Conservation (phyloP, 2,888 invertebrate genomes). For the Rapana venosa region DNA sequence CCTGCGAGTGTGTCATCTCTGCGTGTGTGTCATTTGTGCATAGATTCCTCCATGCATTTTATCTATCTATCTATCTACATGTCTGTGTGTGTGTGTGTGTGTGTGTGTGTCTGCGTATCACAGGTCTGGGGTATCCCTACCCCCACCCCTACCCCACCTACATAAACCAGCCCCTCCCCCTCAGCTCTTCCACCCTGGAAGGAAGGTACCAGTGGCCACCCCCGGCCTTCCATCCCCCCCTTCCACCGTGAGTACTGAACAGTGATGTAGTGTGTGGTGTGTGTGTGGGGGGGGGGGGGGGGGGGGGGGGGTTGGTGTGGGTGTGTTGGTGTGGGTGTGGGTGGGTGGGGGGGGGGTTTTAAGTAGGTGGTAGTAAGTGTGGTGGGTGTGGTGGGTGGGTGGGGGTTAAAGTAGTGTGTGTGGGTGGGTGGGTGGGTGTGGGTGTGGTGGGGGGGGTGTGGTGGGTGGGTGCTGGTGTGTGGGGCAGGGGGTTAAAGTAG, state of each 20-base stretch:
- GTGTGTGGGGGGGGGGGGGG: not conserved
- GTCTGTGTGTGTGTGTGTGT: not conserved
- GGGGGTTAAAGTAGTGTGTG: too few species aligned
- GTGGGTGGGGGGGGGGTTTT: too few species aligned
- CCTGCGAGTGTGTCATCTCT: not conserved
- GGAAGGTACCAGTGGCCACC: slow-evolving; percentile 80
- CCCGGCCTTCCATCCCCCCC: slow-evolving; percentile 74
- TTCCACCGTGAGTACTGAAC: slow-evolving; percentile 76
- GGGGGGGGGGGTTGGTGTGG: not conserved
- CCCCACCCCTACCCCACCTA: slow-evolving; percentile 68
- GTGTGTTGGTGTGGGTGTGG: not conserved
- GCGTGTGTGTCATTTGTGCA: not conserved
- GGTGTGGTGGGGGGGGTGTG: too few species aligned
- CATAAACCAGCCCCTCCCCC: slow-evolving; percentile 83
- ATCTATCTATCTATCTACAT: not conserved
- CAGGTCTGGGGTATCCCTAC: slow-evolving; percentile 60
- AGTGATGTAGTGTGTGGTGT: not conserved
- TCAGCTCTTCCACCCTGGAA: slow-evolving; percentile 82
- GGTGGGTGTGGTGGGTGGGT: too few species aligned
- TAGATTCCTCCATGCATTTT: not conserved
- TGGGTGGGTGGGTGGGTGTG: too few species aligned
- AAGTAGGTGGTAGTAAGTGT: too few species aligned
- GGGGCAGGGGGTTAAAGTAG: too few species aligned
- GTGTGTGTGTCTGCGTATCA: not conserved
- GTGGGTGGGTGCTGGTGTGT: too few species aligned